Evolutionary conservation across 1,140 invertebrate genomes (phyloP), one percentile per base, ranked within the genome.

Genomic region (Amphibalanus amphitrite): DNA sequence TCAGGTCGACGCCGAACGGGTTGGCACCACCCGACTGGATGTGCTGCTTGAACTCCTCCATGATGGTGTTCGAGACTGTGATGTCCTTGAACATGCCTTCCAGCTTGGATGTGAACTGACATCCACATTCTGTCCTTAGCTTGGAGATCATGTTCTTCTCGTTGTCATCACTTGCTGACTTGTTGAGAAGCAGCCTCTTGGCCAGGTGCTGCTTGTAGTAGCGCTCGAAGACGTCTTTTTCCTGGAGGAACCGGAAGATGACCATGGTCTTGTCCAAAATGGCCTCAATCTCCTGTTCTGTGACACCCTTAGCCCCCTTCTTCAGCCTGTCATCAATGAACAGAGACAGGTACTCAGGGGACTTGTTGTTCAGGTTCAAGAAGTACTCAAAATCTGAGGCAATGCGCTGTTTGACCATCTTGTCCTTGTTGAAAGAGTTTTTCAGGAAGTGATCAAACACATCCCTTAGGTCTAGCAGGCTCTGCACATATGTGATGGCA

Each of bases 11-110:
- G 68, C 93, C 92, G 75, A 87, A 84, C 25, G 94, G 79, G 78
- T 87, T 89, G 70, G 85, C 91, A 79, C 85, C 85, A 73, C 87
- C 84, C 76, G 86, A 86, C 26, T 85, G 79, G 68, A 92, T 86
- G 81, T 93, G 89, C 77, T 89, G 88, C 78, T 96, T 97, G 81
- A 99, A 99, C 81, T 98, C 95, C 77, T 98, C 95, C 90, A 97
- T 98, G 75, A 97, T 94, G 20, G 92, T 97, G 80, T 97, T 97
- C 70, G 96, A 99, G 33, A 99, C 89, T n/a, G 95, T 97, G 89
- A 99, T 99, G 81, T 99, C 97, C 81, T 99, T 99, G 80, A 99
- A 99, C 97, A 99, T 99, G 75, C 96, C 96, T 83, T 99, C 97
- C 71, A 99, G 84, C 83, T 99, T 99, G 67, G 95, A 97, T 72